Base-by-base conservation (phyloP, 2,113 vertebrate species). In the Nesospiza acunhae region DNA sequence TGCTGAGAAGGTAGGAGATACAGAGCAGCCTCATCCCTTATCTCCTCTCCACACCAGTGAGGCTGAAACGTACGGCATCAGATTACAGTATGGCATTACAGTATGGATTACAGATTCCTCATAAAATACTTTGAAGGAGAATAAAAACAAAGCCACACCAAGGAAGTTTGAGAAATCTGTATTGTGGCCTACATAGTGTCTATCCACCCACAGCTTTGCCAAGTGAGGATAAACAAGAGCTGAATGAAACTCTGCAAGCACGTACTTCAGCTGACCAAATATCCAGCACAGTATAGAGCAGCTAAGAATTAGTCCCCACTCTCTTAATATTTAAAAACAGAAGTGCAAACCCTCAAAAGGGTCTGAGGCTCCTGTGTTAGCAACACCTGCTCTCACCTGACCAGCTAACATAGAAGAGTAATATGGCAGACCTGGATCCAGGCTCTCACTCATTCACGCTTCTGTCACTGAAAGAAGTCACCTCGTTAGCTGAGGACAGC, bases 171-270 rank as follows among this genome's bases (percentile, higher is more conserved):
- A 86, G 84, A 89, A 91, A 95, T 90, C 63, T 78, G 72, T 75
- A 84, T 74, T n/a, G 9, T 95, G 88, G 88, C 94, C 95, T 97
- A 92, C 92, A 81, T 86, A 88, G 76, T 68, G 89, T 87, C 93
- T 95, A 79, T 92, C 92, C 93, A 93, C 96, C 92, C 92, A 92
- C 92, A 78, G 56, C 86, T 93, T 78, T 56, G 7, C 90, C 94
- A 96, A 94, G 88, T 53, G 84, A 94, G 69, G 76, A 94, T 93
- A 95, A 92, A 89, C 84, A 90, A 82, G 93, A 89, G 77, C 86
- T 94, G 96, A 97, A 96, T 75, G 90, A 95, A 94, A 68, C 69
- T 90, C 90, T 2, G 6, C 83, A 92, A 87, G 64, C 4, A 0
- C 80, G 53, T 90, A 46, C 58, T 83, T 96, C 73, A 37, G 62